Evolutionary conservation across 2,113 vertebrate genomes (phyloP).

Genomic region (Holacanthus passer): DNA sequence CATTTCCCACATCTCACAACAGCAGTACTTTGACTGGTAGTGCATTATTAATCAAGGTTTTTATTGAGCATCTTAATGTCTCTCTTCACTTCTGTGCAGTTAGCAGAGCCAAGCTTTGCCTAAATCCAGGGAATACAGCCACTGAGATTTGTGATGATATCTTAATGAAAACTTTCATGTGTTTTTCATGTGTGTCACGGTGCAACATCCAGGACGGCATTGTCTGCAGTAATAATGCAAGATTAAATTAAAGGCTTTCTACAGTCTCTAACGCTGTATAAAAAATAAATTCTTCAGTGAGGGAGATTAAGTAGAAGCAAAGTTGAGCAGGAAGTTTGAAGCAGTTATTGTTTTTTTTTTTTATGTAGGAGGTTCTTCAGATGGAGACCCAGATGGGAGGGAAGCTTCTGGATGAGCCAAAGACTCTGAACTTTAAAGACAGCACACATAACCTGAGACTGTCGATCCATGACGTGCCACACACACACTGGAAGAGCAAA

Average conservation of each 20-base stretch:
- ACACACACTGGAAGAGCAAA: conserved; percentile 96
- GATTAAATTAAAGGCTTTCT: conserved; percentile 35
- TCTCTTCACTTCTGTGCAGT: conserved; percentile 27
- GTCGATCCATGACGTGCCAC: conserved; percentile 92
- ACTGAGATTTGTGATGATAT: conserved; percentile 31
- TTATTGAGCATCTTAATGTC: conserved; percentile 44
- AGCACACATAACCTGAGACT: conserved; percentile 95
- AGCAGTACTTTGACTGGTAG: conserved; percentile 35
- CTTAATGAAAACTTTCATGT: conserved; percentile 23
- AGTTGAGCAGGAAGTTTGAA: conserved; percentile 20
- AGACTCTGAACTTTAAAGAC: conserved; percentile 95
- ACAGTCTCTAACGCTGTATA: neutral
- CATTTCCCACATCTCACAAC: conserved; percentile 36
- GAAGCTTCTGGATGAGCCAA: conserved; percentile 95
- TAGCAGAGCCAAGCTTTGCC: conserved; percentile 37
- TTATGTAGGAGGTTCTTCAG: conserved; percentile 92
- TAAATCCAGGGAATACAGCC: conserved; percentile 33
- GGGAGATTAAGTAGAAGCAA: conserved; percentile 12
- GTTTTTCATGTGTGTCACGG: conserved; percentile 42
- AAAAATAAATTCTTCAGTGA: conserved; percentile 17
- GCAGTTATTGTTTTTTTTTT: conserved; percentile 3
- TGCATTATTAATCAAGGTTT: conserved; percentile 54
- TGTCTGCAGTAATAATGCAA: conserved; percentile 39
- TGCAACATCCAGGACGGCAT: neutral
- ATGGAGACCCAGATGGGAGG: conserved; percentile 95